Base-by-base conservation (phyloP, 2,888 invertebrate genomes). In the Mesoligia furuncula region DNA sequence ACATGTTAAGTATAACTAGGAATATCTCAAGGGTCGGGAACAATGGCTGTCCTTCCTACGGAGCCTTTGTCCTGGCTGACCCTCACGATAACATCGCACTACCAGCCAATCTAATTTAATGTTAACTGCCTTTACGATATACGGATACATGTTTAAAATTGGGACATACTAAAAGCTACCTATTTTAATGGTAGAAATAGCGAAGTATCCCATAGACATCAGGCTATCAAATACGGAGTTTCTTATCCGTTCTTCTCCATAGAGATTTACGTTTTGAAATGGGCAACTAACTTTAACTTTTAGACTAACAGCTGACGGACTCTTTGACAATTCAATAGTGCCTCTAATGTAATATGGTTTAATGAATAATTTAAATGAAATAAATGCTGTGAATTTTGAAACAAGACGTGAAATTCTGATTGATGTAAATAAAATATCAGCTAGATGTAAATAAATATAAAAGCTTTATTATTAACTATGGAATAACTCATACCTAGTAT, bases 61-160 rank as follows among this genome's bases (percentile, higher is more conserved):
- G 83, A 85, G 83, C 90, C 90, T 90, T 91, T 90, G 90, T 89
- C 83, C 86, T 76, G 79, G 77, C 66, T 86, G 87, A 88, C 89
- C 91, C 89, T 83, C 75, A 83, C 84, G 91, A 92, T 91, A 91
- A 89, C 86, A 91, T 90, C 90, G 69, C 77, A 64, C 80, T 88
- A 85, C 86, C 80, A 86, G 80, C 85, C 89, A 87, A 89, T 89
- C 85, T 89, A 87, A 91, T 92, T 88, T 90, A 88, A 84, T 90
- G 88, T 79, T 87, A 84, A 88, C 89, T 84, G 78, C 74, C 75
- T 61, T 77, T 66, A 83, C 84, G 36, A 73, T 82, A 75, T 64
- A 73, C 27, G 62, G 54, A 70, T 79, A 81, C 48, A 67, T 71
- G 61, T 62, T 79, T 79, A 57, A 81, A 84, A 84, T 84, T 71